These are phyloP conservation scores for Mesorhabditis sp. DNA, from an alignment of 2,888 invertebrate species.

Conservation along the genomic window DNA sequence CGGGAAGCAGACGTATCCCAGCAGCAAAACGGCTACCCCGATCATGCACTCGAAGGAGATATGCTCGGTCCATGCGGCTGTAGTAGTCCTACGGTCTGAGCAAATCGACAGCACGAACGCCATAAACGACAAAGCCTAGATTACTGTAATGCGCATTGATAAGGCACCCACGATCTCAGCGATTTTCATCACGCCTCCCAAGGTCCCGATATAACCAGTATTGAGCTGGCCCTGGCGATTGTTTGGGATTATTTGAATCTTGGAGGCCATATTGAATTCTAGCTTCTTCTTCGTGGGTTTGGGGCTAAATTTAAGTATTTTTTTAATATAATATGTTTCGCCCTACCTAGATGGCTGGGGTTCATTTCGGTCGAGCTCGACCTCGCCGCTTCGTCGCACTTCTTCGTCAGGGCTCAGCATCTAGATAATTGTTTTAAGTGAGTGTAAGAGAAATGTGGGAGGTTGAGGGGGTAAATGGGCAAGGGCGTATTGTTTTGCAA, in stretches of 20 bases:
- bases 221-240: constrained; percentile 54
- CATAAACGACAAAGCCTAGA: constrained; percentile 66
- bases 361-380: constrained; percentile 10
- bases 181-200: constrained; percentile 53
- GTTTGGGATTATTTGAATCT: constrained; percentile 51
- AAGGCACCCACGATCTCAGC: constrained; percentile 59
- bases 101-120: constrained; percentile 56
- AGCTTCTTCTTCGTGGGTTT: constrained; percentile 35
- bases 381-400: constrained; percentile 1
- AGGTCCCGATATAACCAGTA: constrained; percentile 51
- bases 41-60: constrained; percentile 51
- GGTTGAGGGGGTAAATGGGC: no score
- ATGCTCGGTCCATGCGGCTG: constrained; percentile 56
- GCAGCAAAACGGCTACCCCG: constrained; percentile 42
- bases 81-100: constrained; percentile 51
- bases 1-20: constrained; percentile 56
- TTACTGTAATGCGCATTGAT: neutral
- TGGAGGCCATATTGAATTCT: constrained; percentile 46
- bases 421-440: constrained; percentile 8
- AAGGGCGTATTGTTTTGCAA: no score
- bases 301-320: constrained; percentile 1
- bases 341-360: constrained; percentile 6
- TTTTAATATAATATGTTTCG: constrained; percentile 8
- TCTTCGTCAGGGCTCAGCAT: constrained; percentile 15
- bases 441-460: neutral